These are phyloP conservation scores for Ochotona princeps DNA, from an alignment of 2,113 vertebrate genomes.

Conservation along the genomic window DNA sequence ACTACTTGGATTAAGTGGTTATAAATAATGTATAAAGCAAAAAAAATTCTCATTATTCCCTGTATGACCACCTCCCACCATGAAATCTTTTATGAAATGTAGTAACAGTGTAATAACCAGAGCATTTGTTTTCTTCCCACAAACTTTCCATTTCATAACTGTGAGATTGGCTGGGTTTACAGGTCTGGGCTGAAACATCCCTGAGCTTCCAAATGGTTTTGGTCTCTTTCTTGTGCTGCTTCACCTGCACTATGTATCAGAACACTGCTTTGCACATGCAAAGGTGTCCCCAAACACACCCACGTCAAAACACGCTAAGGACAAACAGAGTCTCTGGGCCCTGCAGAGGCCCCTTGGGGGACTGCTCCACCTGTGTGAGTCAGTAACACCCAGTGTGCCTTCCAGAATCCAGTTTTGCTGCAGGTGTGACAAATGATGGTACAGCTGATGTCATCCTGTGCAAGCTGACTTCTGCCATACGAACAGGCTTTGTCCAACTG, in stretches of 20 bases:
- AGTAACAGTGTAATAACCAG: constrained; percentile 89
- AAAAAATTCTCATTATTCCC: constrained; percentile 91
- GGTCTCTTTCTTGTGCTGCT: constrained; percentile 78
- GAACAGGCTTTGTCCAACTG: not conserved
- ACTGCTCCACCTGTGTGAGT: accelerated
- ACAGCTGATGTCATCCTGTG: not conserved
- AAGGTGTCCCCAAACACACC: constrained; percentile 49
- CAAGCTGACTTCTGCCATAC: not conserved
- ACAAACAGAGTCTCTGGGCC: not conserved
- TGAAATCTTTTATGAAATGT: constrained; percentile 91
- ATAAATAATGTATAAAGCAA: constrained; percentile 91
- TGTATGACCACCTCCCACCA: constrained; percentile 82
- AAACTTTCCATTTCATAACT: constrained; percentile 88
- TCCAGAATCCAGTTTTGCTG: not conserved
- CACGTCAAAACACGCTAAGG: constrained; percentile 56
- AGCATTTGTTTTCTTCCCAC: constrained; percentile 88
- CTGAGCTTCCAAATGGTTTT: constrained; percentile 80
- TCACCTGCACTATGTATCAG: constrained; percentile 67
- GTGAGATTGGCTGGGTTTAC: constrained; percentile 86
- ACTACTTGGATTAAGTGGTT: constrained; percentile 89
- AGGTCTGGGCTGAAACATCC: constrained; percentile 79
- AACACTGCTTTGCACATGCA: constrained; percentile 60
- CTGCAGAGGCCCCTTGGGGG: accelerated
- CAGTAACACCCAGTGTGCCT: not conserved
- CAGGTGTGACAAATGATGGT: not conserved